Evolutionary conservation across 92 coral and sea anemone species (phyloP).

Genomic region (Bergia puertoricense): DNA sequence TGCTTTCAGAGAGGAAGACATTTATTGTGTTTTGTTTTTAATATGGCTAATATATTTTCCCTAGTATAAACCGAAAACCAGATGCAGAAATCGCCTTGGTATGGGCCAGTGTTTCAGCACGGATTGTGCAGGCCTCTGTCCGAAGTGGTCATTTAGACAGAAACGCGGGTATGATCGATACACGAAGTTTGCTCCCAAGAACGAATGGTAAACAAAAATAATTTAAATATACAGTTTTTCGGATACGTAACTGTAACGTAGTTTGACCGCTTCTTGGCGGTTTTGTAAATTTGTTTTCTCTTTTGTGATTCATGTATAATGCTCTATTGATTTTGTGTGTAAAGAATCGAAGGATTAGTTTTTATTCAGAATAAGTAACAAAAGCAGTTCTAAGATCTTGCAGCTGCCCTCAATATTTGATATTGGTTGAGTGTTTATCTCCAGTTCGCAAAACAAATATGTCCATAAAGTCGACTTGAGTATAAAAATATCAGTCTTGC

Average conservation of each 20-base stretch:
- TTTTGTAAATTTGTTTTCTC: background rate
- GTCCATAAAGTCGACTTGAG: background rate
- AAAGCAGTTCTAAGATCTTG: background rate
- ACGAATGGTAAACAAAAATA: constrained; percentile 62
- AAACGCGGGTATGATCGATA: constrained; percentile 97
- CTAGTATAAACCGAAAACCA: constrained; percentile 23
- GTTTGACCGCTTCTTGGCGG: background rate
- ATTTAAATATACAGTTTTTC: too few relatives aligned
- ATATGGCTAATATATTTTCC: constrained; percentile 33
- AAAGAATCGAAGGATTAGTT: background rate
- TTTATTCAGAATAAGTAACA: background rate
- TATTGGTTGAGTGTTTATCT: background rate
- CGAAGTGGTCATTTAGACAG: constrained; percentile 82
- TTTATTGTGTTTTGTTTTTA: background rate
- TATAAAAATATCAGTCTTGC: too few relatives aligned
- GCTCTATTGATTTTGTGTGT: background rate
- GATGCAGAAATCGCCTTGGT: constrained; percentile 47
- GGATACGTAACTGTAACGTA: background rate
- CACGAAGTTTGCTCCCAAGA: constrained; percentile 94
- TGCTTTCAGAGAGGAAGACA: background rate
- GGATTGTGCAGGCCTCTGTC: constrained; percentile 90
- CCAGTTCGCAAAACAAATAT: background rate
- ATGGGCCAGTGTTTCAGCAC: constrained; percentile 99
- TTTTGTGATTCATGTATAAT: background rate
- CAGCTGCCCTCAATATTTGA: background rate